Evolutionary conservation across 1,140 invertebrate genomes (phyloP).

Genomic region (Calliopsis andreniformis): DNA sequence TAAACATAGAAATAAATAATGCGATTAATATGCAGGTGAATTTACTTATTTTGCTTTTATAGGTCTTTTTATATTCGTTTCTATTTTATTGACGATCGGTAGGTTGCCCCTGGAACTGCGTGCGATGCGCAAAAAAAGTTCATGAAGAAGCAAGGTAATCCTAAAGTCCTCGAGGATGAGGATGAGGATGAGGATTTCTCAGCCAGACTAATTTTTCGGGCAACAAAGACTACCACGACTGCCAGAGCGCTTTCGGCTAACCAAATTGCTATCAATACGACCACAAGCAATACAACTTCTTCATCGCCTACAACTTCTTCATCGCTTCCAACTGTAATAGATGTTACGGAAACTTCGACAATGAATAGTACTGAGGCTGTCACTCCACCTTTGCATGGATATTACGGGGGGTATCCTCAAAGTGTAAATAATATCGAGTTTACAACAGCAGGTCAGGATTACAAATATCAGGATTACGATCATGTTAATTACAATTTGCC

Average conservation of each 20-base stretch:
- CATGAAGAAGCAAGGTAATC: constrained; percentile 1
- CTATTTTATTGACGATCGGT: background rate
- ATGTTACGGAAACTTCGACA: background rate
- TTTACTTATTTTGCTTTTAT: background rate
- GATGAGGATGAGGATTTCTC: background rate
- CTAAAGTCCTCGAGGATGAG: background rate
- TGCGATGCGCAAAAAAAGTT: constrained; percentile 6
- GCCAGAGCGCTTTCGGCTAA: no score
- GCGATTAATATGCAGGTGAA: no score
- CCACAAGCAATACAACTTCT: no score
- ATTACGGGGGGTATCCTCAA: constrained; percentile 74
- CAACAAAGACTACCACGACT: no score
- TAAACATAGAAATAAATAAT: no score
- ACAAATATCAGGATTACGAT: constrained; percentile 24
- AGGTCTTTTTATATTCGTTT: background rate
- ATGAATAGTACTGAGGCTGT: constrained; percentile 5
- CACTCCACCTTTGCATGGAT: constrained; percentile 57
- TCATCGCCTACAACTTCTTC: no score
- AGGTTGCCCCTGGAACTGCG: background rate
- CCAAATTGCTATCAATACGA: background rate
- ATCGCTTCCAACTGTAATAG: no score
- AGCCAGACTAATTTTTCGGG: background rate
- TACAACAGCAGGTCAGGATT: constrained; percentile 49
- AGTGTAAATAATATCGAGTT: constrained; percentile 66
- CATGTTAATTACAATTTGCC: constrained; percentile 47